phyloP scores from a whole-genome alignment of 2,797 vertebrate genomes.

The Molossus molossus region DNA sequence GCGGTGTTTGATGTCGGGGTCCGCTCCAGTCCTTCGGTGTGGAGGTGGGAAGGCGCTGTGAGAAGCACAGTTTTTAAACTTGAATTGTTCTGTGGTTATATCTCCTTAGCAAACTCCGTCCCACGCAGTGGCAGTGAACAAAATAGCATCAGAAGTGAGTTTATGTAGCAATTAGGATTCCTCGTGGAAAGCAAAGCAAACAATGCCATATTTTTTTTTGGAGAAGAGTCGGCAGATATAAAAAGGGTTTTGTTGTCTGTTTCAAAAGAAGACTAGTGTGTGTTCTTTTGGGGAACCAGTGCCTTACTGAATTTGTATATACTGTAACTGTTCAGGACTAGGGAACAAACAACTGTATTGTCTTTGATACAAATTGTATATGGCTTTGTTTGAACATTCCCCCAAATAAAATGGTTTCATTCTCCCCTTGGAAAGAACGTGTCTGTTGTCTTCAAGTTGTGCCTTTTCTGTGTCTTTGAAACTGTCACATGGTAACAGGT shows the following conservation, averaged over 20 bases:
- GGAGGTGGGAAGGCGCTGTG: constrained; percentile 64
- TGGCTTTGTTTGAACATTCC: constrained; percentile 91
- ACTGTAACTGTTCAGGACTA: constrained; percentile 90
- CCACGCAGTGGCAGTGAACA: not conserved
- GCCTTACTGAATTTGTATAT: constrained; percentile 95
- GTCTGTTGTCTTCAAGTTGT: constrained; percentile 26
- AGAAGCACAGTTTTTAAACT: constrained; percentile 60
- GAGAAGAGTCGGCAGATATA: constrained; percentile 86
- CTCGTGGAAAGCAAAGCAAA: constrained; percentile 74
- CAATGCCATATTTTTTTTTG: constrained; percentile 83
- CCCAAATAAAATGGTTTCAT: constrained; percentile 92
- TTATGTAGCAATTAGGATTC: constrained; percentile 76
- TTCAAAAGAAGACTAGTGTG: constrained; percentile 88
- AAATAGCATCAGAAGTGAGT: constrained; percentile 33
- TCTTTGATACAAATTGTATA: constrained; percentile 91
- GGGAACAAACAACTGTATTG: constrained; percentile 89
- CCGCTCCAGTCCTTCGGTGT: constrained; percentile 28
- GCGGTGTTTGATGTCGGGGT: not conserved
- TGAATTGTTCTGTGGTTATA: constrained; percentile 36
- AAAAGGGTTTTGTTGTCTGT: constrained; percentile 79
- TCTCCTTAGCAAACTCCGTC: constrained; percentile 54
- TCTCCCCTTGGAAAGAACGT: constrained; percentile 71
- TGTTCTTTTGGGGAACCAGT: constrained; percentile 92
- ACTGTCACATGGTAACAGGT: not conserved
- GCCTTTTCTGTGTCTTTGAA: not conserved